phyloP scores from a whole-genome alignment of 1,140 invertebrate genomes.

The Atta colombica region DNA sequence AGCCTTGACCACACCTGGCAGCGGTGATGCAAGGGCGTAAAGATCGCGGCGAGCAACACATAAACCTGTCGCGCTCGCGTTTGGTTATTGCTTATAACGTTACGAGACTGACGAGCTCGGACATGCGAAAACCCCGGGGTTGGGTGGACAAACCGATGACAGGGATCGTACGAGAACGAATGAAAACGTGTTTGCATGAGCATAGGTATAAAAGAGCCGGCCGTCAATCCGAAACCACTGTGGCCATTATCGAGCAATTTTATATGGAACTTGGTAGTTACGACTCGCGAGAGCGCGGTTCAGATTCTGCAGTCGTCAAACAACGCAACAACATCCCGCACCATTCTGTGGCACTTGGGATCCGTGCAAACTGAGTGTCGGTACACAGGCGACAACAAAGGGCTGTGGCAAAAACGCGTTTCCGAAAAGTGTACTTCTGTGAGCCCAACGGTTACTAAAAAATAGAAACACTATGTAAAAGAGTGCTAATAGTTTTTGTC shows the following conservation, averaged over 20 bases:
- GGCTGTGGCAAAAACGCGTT: constrained; percentile 33
- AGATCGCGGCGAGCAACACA: constrained; percentile 39
- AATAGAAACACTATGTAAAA: constrained; percentile 23
- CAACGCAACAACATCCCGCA: constrained; percentile 49
- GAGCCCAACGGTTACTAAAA: background rate
- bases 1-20: constrained; percentile 51
- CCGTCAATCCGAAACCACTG: constrained; percentile 69
- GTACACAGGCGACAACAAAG: constrained; percentile 49
- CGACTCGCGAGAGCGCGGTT: constrained; percentile 52
- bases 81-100: constrained; percentile 79
- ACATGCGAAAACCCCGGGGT: constrained; percentile 50
- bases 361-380: constrained; percentile 47
- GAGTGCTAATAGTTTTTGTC: constrained; percentile 11
- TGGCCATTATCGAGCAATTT: constrained; percentile 72
- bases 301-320: constrained; percentile 58
- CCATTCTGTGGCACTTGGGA: background rate
- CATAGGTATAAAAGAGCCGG: constrained; percentile 68
- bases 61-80: constrained; percentile 65
- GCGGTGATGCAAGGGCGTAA: constrained; percentile 52
- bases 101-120: constrained; percentile 66
- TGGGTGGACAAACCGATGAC: constrained; percentile 68
- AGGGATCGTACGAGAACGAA: constrained; percentile 64
- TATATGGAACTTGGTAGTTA: constrained; percentile 67
- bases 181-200: constrained; percentile 68
- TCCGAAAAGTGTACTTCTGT: constrained; percentile 37